phyloP scores from a whole-genome alignment of 2,797 vertebrate genomes.

The Sebastes flavidus region DNA sequence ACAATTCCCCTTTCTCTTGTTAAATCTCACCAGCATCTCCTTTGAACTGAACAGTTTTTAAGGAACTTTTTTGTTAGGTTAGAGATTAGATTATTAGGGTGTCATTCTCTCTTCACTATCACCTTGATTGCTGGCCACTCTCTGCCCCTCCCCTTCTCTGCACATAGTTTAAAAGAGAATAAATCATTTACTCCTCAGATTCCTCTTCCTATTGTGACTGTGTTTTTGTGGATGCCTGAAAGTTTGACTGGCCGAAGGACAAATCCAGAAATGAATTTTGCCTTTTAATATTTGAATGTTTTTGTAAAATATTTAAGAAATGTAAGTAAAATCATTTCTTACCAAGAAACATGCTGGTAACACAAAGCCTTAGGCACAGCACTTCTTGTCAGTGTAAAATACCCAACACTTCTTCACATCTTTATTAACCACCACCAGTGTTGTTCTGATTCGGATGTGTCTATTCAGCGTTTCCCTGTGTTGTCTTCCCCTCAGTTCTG shows the following conservation, averaged over 20 bases:
- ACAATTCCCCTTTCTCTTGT: neutral
- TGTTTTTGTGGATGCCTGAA: neutral
- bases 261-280: neutral
- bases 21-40: neutral
- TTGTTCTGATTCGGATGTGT: neutral
- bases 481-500: constrained; percentile 82
- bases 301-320: neutral
- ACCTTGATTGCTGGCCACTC: neutral
- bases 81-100: neutral
- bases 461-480: neutral
- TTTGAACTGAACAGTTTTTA: neutral
- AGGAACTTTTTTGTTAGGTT: neutral
- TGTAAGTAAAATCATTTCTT: neutral
- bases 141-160: neutral
- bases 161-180: neutral
- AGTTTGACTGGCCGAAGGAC: neutral
- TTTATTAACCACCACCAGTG: too few species aligned
- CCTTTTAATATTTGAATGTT: neutral
- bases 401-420: neutral
- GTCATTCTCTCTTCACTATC: neutral
- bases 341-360: neutral
- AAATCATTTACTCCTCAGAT: neutral
- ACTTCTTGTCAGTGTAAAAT: neutral
- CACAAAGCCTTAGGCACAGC: neutral
- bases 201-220: neutral